phyloP scores from a whole-genome alignment of 2,888 invertebrate genomes.

The Cephus spinipes region DNA sequence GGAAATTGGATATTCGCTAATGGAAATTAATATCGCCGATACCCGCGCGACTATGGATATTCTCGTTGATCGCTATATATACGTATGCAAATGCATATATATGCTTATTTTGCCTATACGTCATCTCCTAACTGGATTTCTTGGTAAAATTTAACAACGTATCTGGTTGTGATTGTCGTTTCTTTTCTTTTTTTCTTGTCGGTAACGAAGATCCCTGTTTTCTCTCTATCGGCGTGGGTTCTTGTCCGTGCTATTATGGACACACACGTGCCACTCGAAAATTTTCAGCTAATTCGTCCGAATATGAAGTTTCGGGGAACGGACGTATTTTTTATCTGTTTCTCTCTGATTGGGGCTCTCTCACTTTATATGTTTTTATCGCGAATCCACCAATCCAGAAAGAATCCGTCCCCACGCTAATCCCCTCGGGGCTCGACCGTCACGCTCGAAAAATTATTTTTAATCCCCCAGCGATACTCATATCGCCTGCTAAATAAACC shows the following conservation, averaged over 20 bases:
- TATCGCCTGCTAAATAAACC: constrained; percentile 59
- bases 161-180: background rate
- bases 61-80: background rate
- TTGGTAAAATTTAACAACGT: background rate
- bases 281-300: background rate
- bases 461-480: constrained; percentile 55
- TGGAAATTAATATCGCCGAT: constrained; percentile 51
- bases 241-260: background rate
- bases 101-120: background rate
- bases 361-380: background rate
- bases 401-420: constrained; percentile 31
- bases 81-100: background rate
- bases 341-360: background rate
- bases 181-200: background rate
- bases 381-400: background rate
- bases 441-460: constrained; percentile 64
- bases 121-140: background rate
- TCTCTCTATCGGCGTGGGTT: background rate
- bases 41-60: background rate
- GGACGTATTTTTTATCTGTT: background rate
- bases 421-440: constrained; percentile 55
- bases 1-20: constrained; percentile 56
- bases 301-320: background rate
- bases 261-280: background rate
- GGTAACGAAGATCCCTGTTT: background rate